Percentiles rank a stretch among this genome's conserved stretches.
These are phyloP conservation scores for Lampris megalopsis DNA, from an alignment of 2,113 vertebrate genomes.

Conservation along the genomic window DNA sequence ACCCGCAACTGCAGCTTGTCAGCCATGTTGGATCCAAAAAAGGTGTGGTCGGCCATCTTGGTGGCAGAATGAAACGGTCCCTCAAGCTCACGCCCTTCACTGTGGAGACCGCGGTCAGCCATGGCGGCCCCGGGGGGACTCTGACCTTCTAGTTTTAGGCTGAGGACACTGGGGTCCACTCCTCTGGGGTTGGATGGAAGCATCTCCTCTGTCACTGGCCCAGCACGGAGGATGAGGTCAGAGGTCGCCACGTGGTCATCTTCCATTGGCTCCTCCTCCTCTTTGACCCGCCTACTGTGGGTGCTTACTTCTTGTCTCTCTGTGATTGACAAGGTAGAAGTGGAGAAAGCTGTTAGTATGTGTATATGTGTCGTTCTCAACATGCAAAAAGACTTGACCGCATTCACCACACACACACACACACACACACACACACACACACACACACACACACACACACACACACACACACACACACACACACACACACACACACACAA, in stretches of 20 bases:
- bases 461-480: conserved; percentile 16
- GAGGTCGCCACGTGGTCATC: conserved; percentile 10
- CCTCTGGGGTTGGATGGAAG: neutral
- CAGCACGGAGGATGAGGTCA: conserved; percentile 23
- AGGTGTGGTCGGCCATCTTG: neutral
- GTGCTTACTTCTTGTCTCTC: conserved; percentile 66
- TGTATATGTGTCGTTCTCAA: neutral
- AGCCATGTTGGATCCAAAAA: neutral
- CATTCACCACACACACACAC: neutral
- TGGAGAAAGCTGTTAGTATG: neutral
- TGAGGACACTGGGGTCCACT: conserved; percentile 25
- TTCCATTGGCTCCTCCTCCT: conserved; percentile 73
- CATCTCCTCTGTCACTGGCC: conserved; percentile 19
- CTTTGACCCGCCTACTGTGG: conserved; percentile 60
- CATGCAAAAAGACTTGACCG: too few relatives aligned
- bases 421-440: neutral
- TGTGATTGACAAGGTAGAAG: conserved; percentile 46
- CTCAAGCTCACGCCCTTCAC: too few relatives aligned
- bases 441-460: conserved; percentile 11
- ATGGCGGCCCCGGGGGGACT: neutral
- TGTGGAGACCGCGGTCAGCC: neutral
- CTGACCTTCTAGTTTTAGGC: conserved; percentile 53
- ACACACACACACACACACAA: conserved; percentile 34
- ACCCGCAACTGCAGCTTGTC: neutral
- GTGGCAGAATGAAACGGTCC: neutral